These are phyloP conservation scores for Leguminivora glycinivorella DNA, from an alignment of 1,140 invertebrate genomes.

Conservation along the genomic window DNA sequence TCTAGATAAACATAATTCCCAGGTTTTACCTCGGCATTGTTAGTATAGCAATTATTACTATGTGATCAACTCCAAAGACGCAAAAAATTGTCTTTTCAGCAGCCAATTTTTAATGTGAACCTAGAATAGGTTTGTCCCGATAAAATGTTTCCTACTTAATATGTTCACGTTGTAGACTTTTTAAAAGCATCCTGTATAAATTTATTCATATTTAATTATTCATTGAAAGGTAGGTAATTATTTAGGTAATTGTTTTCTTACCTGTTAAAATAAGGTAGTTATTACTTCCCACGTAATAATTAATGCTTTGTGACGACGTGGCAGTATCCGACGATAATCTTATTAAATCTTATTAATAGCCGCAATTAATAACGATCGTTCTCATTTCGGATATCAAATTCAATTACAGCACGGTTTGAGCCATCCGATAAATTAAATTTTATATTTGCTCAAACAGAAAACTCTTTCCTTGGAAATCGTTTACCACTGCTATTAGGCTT, in stretches of 20 bases:
- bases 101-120: too few species aligned
- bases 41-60: too few species aligned
- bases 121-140: too few species aligned
- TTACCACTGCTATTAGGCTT: constrained; percentile 77
- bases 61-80: too few species aligned
- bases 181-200: too few species aligned
- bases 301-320: constrained; percentile 6
- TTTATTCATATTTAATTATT: too few species aligned
- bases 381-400: constrained; percentile 52
- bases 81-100: too few species aligned
- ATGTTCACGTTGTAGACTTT: too few species aligned
- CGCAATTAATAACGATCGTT: constrained; percentile 31
- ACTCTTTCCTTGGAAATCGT: constrained; percentile 76
- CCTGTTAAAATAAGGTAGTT: neutral
- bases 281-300: neutral
- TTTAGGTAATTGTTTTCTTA: neutral
- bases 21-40: too few species aligned
- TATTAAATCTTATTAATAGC: constrained; percentile 29
- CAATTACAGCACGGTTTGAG: constrained; percentile 68
- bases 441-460: constrained; percentile 67
- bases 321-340: constrained; percentile 14
- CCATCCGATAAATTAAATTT: constrained; percentile 72
- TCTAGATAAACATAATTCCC: too few species aligned
- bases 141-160: too few species aligned
- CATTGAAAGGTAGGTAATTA: neutral